Conservation (phyloP, 2,797 vertebrate genomes). For the Steatocranus sp. region DNA sequence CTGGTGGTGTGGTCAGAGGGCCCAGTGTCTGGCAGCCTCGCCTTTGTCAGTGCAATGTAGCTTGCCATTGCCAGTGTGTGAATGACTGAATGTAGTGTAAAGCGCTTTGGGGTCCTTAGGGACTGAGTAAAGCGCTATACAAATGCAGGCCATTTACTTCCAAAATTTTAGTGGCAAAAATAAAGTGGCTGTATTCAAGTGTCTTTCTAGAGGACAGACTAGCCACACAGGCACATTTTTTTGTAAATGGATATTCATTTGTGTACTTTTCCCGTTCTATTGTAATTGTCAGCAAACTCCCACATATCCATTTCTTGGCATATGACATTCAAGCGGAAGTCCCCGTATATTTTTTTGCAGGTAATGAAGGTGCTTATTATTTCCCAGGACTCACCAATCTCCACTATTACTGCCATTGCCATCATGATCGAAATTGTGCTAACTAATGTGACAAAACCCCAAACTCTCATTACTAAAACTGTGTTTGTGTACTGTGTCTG, state of each 20-base stretch:
- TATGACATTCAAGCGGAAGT: slow-evolving; percentile 9
- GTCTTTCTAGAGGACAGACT: neutral
- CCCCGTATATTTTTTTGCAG: neutral
- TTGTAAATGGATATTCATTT: neutral
- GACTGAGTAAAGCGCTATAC: no score
- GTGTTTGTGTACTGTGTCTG: slow-evolving; percentile 15
- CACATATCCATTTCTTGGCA: slow-evolving; percentile 24
- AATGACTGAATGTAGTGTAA: no score
- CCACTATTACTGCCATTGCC: neutral
- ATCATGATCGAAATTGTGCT: neutral
- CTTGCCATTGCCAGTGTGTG: no score
- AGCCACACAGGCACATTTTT: neutral
- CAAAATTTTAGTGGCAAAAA: neutral
- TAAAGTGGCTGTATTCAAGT: neutral
- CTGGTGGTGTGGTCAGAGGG: no score
- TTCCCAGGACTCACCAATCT: slow-evolving; percentile 3
- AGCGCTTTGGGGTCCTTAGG: no score
- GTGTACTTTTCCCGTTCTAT: neutral
- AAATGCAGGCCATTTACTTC: neutral
- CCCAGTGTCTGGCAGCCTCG: no score
- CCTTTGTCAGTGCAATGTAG: no score
- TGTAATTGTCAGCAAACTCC: slow-evolving; percentile 18
- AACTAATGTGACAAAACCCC: neutral
- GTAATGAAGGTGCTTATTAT: slow-evolving; percentile 44
- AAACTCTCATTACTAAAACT: slow-evolving; percentile 22